Base-by-base conservation (phyloP, 2,888 invertebrate genomes). In the Acanthococcus lagerstroemiae region DNA sequence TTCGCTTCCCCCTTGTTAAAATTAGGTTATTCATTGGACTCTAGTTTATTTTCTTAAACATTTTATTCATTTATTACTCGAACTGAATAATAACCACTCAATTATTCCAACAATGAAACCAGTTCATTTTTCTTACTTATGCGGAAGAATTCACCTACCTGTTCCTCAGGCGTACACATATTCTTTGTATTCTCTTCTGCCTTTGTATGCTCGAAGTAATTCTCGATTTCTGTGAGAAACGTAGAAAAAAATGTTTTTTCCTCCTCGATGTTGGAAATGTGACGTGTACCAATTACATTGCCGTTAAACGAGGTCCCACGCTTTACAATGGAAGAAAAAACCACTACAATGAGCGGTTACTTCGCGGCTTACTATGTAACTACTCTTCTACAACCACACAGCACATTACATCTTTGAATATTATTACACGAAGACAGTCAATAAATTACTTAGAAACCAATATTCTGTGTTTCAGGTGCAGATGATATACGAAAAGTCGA, bases 81-180 rank as follows among this genome's bases (percentile, higher is more conserved):
- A 21, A 50, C 50, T n/a, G 17, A 19, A 50, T 50, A 50, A 50
- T 50, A 50, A 50, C n/a, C 50, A 50, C 50, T n/a, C 50, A 50
- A 50, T 50, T 50, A 50, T 50, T 19, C 19, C 9, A 50, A 50
- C 50, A 50, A 50, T 50, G 21, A 50, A 50, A 12, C 50, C 15
- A 19, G 50, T 50, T 21, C 50, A 50, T 50, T 50, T 50, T 50
- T 37, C 37, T 19, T 50, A 50, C 50, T 50, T 50, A 12, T 21
- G 19, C 50, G 19, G 50, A 50, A 50, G 50, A 50, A 50, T 50
- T 50, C 17, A 50, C 4, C 50, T 50, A 50, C 9, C 37, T 50
- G n/a, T 50, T 50, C 17, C 9, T n/a, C 9, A n/a, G 50, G 19
- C n/a, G 19, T 50, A 19, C 9, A 21, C 3, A 4, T 50, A n/a